Percentiles rank a stretch among this genome's conserved stretches.
Evolutionary conservation across 2,888 invertebrate genomes (phyloP).

Genomic region (Taphrorychus bicolor): DNA sequence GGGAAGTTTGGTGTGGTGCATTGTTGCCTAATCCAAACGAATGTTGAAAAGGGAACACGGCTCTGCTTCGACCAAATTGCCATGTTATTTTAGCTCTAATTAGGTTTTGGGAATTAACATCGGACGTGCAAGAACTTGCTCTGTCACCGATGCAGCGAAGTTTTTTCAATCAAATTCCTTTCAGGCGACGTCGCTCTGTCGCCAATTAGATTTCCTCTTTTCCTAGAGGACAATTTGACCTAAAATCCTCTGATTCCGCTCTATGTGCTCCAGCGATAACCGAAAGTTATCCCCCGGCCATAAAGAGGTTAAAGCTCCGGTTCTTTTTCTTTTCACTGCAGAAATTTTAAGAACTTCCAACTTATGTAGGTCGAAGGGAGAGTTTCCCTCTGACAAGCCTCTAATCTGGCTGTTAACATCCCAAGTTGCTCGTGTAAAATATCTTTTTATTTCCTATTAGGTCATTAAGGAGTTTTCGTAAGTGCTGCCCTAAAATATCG

Average conservation of each 20-base stretch:
- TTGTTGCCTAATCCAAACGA: conserved; percentile 6
- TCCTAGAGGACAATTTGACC: conserved; percentile 1
- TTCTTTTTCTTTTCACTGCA: conserved; percentile 18
- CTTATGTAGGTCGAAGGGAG: conserved; percentile 22
- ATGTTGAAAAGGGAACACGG: background rate
- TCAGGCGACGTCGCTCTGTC: conserved; percentile 1
- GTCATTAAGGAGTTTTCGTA: background rate
- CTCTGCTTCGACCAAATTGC: background rate
- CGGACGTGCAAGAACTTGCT: no score
- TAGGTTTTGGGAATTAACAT: background rate
- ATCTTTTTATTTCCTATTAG: background rate
- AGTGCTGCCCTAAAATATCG: no score
- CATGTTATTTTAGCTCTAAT: conserved; percentile 1
- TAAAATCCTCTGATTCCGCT: conserved; percentile 11
- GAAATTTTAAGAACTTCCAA: conserved; percentile 23
- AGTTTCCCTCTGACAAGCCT: background rate
- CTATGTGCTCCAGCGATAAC: conserved; percentile 19
- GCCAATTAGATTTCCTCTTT: conserved; percentile 21
- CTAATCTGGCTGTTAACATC: conserved; percentile 20
- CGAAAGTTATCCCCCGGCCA: conserved; percentile 21
- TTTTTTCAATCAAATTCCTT: background rate
- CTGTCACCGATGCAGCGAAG: no score
- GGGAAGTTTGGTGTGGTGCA: conserved; percentile 16
- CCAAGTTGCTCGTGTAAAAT: conserved; percentile 9
- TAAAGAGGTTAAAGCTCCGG: conserved; percentile 32